Evolutionary conservation across 1,140 invertebrate species (phyloP).

Genomic region (Drosophila pseudoobscura): DNA sequence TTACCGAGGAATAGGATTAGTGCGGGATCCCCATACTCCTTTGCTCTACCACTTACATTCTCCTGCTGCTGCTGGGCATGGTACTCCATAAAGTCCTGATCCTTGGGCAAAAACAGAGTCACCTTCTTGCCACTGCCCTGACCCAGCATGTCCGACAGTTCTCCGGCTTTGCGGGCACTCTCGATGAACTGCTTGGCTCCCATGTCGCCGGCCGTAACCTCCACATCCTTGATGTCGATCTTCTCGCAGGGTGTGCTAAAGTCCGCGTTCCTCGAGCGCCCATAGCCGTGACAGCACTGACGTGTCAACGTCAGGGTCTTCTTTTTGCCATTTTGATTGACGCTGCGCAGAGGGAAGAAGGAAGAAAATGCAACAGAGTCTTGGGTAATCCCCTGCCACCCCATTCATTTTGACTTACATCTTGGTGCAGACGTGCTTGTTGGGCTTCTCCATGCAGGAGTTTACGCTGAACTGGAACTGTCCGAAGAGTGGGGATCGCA

Average conservation of each 20-base stretch:
- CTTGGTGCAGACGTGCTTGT: constrained; percentile 85
- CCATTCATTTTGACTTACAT: constrained; percentile 83
- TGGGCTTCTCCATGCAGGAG: constrained; percentile 85
- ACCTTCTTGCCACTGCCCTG: constrained; percentile 81
- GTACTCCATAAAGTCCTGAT: constrained; percentile 85
- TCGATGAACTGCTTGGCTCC: constrained; percentile 85
- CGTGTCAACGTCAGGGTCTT: constrained; percentile 85
- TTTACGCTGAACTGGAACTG: constrained; percentile 84
- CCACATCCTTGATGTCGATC: constrained; percentile 84
- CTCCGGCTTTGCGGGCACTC: constrained; percentile 83
- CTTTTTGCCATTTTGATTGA: constrained; percentile 85
- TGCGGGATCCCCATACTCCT: too few species aligned
- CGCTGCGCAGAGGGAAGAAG: constrained; percentile 64
- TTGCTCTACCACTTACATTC: constrained; percentile 52
- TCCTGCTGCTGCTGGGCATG: constrained; percentile 64
- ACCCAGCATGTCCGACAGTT: constrained; percentile 83
- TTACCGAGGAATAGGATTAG: background rate
- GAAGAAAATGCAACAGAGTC: constrained; percentile 1
- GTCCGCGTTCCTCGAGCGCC: constrained; percentile 82
- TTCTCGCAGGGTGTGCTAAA: constrained; percentile 84
- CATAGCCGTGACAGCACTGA: constrained; percentile 86
- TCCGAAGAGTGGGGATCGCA: constrained; percentile 79
- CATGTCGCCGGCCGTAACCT: constrained; percentile 84
- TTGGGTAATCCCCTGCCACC: constrained; percentile 1
- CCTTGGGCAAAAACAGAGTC: constrained; percentile 85